Percentiles rank a stretch among this genome's conserved stretches.
phyloP scores from a whole-genome alignment of 1,140 invertebrate genomes.

The Trachelipus rathkii region DNA sequence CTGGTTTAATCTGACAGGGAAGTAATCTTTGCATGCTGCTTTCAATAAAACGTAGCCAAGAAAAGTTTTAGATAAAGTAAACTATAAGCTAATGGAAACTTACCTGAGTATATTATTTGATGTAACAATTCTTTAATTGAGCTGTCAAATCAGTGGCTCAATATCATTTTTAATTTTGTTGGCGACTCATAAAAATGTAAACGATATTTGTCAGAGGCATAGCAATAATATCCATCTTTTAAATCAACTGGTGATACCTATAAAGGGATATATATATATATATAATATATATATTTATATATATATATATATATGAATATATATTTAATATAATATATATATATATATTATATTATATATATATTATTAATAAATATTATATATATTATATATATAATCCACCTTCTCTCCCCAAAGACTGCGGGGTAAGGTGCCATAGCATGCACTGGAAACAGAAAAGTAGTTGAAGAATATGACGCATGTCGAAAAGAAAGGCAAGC shows the following conservation, averaged over 20 bases:
- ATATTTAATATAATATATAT: conserved; percentile 24
- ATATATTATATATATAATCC: too few relatives aligned
- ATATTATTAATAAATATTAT: conserved; percentile 18
- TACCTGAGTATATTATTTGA: conserved; percentile 82
- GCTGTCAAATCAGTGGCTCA: conserved; percentile 88
- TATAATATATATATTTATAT: not conserved
- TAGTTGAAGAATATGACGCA: too few relatives aligned
- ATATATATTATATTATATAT: conserved; percentile 25
- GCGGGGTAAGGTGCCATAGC: too few relatives aligned
- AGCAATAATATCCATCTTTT: conserved; percentile 86
- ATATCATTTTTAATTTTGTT: conserved; percentile 88
- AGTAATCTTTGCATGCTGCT: too few relatives aligned
- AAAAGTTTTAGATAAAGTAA: too few relatives aligned
- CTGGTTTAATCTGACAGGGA: too few relatives aligned
- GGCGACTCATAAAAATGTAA: conserved; percentile 92
- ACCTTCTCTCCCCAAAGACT: too few relatives aligned
- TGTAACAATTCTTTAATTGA: conserved; percentile 76
- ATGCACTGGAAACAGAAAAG: too few relatives aligned
- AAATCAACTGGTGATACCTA: conserved; percentile 88
- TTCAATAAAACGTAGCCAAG: conserved; percentile 11
- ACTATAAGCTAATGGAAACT: too few relatives aligned
- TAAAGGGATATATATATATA: conserved; percentile 54
- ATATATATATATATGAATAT: conserved; percentile 21
- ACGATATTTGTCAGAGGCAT: conserved; percentile 89
- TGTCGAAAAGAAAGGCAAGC: too few relatives aligned